Conservation (phyloP, 2,888 invertebrate genomes). For the Tortrix viridana region DNA sequence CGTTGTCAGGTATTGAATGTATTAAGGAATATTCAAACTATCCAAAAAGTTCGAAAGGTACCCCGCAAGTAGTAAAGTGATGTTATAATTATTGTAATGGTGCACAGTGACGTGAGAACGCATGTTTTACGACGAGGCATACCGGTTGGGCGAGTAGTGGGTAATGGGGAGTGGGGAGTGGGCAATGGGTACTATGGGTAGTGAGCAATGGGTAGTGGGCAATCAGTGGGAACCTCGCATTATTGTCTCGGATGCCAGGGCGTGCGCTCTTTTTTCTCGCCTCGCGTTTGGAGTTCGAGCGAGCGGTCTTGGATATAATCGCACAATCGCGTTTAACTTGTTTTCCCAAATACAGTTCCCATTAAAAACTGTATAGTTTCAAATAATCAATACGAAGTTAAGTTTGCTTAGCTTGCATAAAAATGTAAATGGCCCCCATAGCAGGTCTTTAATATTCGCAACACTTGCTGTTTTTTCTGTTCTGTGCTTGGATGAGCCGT, state of each 20-base stretch:
- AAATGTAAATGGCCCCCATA: conserved; percentile 24
- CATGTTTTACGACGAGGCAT: conserved; percentile 66
- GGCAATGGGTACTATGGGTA: conserved; percentile 20
- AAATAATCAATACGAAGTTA: neutral
- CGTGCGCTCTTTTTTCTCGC: conserved; percentile 65
- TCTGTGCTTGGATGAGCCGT: conserved; percentile 53
- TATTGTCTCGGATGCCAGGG: conserved; percentile 60
- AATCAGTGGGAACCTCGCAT: conserved; percentile 42
- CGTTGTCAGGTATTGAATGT: too few relatives aligned
- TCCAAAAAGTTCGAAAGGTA: conserved; percentile 40
- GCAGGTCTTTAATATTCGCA: conserved; percentile 47
- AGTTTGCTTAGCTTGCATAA: neutral
- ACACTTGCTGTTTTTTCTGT: too few relatives aligned
- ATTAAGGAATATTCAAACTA: too few relatives aligned
- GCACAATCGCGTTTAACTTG: neutral
- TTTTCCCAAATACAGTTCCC: neutral
- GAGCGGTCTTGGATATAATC: conserved; percentile 29
- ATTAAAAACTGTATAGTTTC: too few relatives aligned
- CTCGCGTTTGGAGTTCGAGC: conserved; percentile 28
- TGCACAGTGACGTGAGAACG: conserved; percentile 70
- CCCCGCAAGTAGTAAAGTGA: conserved; percentile 65
- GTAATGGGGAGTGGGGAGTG: neutral
- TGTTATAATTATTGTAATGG: conserved; percentile 80
- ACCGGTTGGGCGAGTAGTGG: neutral
- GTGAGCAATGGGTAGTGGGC: neutral